These are phyloP conservation scores for Drosophila incognita DNA, from an alignment of 2,888 invertebrate genomes.

Conservation along the genomic window DNA sequence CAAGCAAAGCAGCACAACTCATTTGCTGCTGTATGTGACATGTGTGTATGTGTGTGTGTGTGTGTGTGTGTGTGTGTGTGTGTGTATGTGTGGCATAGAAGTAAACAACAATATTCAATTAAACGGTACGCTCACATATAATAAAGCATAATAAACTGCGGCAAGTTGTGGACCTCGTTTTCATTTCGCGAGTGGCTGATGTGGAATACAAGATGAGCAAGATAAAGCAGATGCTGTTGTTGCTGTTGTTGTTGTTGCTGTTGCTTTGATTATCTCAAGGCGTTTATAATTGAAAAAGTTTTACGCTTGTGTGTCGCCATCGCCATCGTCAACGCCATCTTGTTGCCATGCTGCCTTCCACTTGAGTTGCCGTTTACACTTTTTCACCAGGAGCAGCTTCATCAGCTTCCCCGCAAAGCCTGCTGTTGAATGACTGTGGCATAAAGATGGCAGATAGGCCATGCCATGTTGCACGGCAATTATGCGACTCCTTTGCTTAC, in stretches of 20 bases:
- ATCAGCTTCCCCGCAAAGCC: conserved; percentile 1
- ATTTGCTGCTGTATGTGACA: conserved; percentile 20
- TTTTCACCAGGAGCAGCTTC: conserved; percentile 47
- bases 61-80: conserved; percentile 2
- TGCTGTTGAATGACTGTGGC: conserved; percentile 15
- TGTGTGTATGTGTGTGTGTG: neutral
- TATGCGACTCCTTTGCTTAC: neutral
- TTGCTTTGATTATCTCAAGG: conserved; percentile 56
- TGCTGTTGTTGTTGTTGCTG: conserved; percentile 16
- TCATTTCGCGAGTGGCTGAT: conserved; percentile 10
- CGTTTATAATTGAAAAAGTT: conserved; percentile 75
- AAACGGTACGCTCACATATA: conserved; percentile 46
- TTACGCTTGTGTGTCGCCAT: conserved; percentile 55
- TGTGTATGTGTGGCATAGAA: conserved; percentile 32
- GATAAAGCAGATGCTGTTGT: conserved; percentile 21
- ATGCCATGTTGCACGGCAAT: neutral
- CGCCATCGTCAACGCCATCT: conserved; percentile 12
- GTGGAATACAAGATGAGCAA: conserved; percentile 1
- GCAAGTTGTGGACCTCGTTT: conserved; percentile 35
- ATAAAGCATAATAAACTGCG: conserved; percentile 51
- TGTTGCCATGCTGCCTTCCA: conserved; percentile 28
- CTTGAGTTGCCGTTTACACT: conserved; percentile 64
- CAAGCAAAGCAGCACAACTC: conserved; percentile 35
- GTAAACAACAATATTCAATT: conserved; percentile 62
- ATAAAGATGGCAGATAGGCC: conserved; percentile 19